These are phyloP conservation scores for Lasaia peninsularis DNA, from an alignment of 1,140 invertebrate species.

Conservation along the genomic window DNA sequence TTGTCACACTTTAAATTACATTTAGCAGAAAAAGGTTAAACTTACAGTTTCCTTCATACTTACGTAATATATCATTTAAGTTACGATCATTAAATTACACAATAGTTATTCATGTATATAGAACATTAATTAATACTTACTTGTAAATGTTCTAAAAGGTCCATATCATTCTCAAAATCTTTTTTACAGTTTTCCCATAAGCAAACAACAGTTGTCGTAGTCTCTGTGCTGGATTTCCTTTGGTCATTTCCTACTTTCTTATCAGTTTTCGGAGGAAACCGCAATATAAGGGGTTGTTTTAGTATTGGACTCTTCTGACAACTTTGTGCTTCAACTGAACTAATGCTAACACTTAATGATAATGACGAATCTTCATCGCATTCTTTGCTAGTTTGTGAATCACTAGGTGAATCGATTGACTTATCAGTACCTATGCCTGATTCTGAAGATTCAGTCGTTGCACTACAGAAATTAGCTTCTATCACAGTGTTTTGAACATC, in stretches of 20 bases:
- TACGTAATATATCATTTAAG: too few species aligned
- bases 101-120: too few species aligned
- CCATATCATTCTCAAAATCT: slow-evolving; percentile 85
- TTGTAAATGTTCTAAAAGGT: slow-evolving; percentile 93
- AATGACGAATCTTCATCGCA: slow-evolving; percentile 72
- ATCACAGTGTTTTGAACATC: slow-evolving; percentile 65
- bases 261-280: slow-evolving; percentile 81
- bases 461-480: slow-evolving; percentile 64
- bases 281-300: slow-evolving; percentile 86
- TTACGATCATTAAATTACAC: too few species aligned
- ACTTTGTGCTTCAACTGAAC: slow-evolving; percentile 54
- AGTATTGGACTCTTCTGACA: slow-evolving; percentile 81
- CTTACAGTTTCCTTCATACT: too few species aligned
- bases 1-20: too few species aligned
- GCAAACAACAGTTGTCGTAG: slow-evolving; percentile 78
- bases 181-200: slow-evolving; percentile 91
- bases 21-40: too few species aligned
- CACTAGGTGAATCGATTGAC: slow-evolving; percentile 70
- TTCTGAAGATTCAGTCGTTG: slow-evolving; percentile 64
- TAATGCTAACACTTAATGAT: slow-evolving; percentile 66
- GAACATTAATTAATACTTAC: slow-evolving; percentile 64
- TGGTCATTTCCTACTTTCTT: slow-evolving; percentile 44
- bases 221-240: slow-evolving; percentile 51
- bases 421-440: slow-evolving; percentile 71
- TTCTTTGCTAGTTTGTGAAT: slow-evolving; percentile 71